Evolutionary conservation across 2,888 invertebrate genomes (phyloP), one percentile per base, ranked within the genome.

Genomic region (Sarcophaga variegata): DNA sequence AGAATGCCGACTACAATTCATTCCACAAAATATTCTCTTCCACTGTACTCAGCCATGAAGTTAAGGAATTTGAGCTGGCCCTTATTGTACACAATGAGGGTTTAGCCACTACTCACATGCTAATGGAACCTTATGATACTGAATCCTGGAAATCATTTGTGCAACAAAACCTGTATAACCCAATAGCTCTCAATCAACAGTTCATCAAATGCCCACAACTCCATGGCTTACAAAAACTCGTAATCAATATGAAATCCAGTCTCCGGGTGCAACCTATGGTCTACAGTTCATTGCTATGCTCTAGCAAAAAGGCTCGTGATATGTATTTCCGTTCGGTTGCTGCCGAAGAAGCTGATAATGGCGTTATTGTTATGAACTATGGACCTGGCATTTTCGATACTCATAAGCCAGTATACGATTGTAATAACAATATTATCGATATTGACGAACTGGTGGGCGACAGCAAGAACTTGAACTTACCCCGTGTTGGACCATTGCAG

Each of bases 251-350:
- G 4, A 92, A 90, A 20, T 91, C 93, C 6, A 91, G 90, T 78
- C 87, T 91, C 54, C 88, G 89, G 76, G 81, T 93, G 25, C 89
- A 90, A 71, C 93, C 92, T 0, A 78, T 93, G 83, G 85, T 91
- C 72, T 92, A 90, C 71, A 90, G 75, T 14, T 89, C 90, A 6
- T 62, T 93, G 62, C 88, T 90, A 49, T 92, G 93, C 86, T 93
- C 93, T 14, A 92, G 91, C 80, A 91, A 90, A 77, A 90, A 90
- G 64, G 92, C 92, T 2, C 91, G 92, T 10, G 93, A 93, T 47
- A 93, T 92, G 93, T 93, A 93, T 82, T 93, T 93, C 88, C 93
- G 92, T 60, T 88, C 92, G 17, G 90, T 93, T 90, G 92, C 92
- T 14, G 88, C 91, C 27, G 92, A 91, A 80, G 92, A 92, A 83